Percentiles rank a stretch among this genome's conserved stretches.
Evolutionary conservation across 2,113 vertebrate genomes (phyloP).

Genomic region (Neotragus moschatus): DNA sequence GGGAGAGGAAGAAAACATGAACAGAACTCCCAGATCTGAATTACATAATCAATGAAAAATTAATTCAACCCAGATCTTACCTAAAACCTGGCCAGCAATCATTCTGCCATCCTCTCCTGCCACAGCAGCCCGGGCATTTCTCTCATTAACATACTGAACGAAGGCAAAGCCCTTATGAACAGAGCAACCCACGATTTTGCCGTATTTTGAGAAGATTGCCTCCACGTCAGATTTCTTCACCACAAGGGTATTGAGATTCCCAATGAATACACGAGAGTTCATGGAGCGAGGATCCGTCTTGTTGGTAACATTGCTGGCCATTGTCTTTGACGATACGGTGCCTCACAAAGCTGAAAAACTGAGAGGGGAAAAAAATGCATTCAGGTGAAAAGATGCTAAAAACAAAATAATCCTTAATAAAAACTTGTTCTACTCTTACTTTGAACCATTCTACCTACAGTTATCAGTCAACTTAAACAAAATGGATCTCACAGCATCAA

Average conservation of each 20-base stretch:
- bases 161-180: constrained; percentile 94
- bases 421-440: neutral
- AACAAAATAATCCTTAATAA: neutral
- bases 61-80: constrained; percentile 73
- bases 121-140: constrained; percentile 88
- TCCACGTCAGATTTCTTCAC: constrained; percentile 93
- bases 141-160: constrained; percentile 89
- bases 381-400: constrained; percentile 8
- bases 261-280: constrained; percentile 93
- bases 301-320: constrained; percentile 94
- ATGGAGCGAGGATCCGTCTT: constrained; percentile 91
- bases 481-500: neutral
- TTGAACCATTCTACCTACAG: neutral
- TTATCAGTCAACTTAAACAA: neutral
- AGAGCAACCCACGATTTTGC: constrained; percentile 92
- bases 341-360: constrained; percentile 42
- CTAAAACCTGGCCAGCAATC: constrained; percentile 92
- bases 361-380: neutral
- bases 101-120: constrained; percentile 88
- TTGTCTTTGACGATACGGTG: constrained; percentile 64
- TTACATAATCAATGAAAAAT: neutral
- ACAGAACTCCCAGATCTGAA: neutral
- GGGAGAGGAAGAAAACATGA: neutral
- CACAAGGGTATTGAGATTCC: constrained; percentile 92
- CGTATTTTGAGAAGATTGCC: constrained; percentile 92